Conservation (phyloP, 2,113 vertebrate species). For the Mormoops blainvillei region DNA sequence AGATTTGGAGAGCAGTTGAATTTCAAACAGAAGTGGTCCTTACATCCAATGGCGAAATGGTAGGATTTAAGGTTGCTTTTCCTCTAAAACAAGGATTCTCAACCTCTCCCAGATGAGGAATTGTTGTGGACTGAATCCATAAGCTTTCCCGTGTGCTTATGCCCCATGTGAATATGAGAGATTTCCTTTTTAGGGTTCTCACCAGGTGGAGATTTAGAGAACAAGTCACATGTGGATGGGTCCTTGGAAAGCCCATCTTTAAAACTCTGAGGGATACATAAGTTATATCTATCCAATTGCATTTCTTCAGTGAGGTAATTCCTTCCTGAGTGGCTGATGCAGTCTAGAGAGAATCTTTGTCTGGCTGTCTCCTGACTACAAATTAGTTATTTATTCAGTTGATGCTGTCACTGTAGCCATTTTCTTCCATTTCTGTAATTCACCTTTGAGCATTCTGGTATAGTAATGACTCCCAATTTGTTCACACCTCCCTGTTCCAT, state of each 20-base stretch:
- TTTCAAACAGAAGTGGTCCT: conserved; percentile 27
- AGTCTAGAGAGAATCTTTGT: neutral
- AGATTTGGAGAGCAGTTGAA: conserved; percentile 20
- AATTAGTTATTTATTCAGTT: neutral
- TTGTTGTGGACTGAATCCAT: neutral
- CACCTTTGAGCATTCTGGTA: neutral
- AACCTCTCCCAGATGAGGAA: neutral
- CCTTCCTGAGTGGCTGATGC: neutral
- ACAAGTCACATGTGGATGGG: neutral
- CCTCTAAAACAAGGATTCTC: neutral
- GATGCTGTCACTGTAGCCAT: neutral
- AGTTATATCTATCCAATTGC: neutral
- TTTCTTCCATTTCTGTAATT: conserved; percentile 1
- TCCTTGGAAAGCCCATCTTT: neutral
- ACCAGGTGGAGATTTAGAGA: neutral
- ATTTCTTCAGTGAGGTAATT: neutral
- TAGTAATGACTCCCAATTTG: neutral
- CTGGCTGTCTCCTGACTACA: neutral
- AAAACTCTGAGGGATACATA: neutral
- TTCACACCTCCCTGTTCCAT: neutral
- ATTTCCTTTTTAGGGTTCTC: neutral
- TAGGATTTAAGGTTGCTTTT: conserved; percentile 25
- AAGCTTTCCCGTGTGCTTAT: neutral
- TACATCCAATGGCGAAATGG: conserved; percentile 22
- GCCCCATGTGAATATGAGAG: neutral